phyloP scores from a whole-genome alignment of 2,888 invertebrate species.

The Mesoligia furuncula region DNA sequence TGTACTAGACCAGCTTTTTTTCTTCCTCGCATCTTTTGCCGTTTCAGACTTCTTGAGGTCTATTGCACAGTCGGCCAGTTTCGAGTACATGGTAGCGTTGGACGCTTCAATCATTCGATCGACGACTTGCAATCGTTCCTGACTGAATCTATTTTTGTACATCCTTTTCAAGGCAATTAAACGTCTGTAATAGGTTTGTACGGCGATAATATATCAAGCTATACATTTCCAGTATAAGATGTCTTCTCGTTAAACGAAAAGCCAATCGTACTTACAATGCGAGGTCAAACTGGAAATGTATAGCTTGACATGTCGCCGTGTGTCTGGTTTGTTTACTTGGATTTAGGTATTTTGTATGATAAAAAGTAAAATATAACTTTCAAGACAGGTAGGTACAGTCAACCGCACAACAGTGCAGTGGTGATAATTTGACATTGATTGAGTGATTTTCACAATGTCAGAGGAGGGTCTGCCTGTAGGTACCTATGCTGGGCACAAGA shows the following conservation, averaged over 20 bases:
- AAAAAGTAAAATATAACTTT: not conserved
- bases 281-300: too few relatives aligned
- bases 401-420: not conserved
- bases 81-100: slow-evolving; percentile 82
- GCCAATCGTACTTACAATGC: too few relatives aligned
- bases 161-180: slow-evolving; percentile 76
- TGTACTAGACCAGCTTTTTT: slow-evolving; percentile 80
- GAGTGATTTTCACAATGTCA: too few relatives aligned
- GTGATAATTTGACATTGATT: not conserved
- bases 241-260: too few relatives aligned
- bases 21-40: slow-evolving; percentile 79
- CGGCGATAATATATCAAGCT: too few relatives aligned
- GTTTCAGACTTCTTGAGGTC: slow-evolving; percentile 80
- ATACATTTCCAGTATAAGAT: too few relatives aligned
- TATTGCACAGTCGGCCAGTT: slow-evolving; percentile 81
- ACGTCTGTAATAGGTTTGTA: slow-evolving; percentile 69
- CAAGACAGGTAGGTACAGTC: not conserved
- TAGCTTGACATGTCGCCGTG: too few relatives aligned
- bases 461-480: too few relatives aligned
- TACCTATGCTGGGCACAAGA: too few relatives aligned
- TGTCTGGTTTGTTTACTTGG: too few relatives aligned
- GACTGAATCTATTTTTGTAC: slow-evolving; percentile 78
- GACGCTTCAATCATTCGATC: slow-evolving; percentile 83
- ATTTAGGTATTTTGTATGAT: too few relatives aligned
- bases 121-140: slow-evolving; percentile 78